Base-by-base conservation (phyloP, 2,113 vertebrate genomes). In the Triplophysa siluroides region DNA sequence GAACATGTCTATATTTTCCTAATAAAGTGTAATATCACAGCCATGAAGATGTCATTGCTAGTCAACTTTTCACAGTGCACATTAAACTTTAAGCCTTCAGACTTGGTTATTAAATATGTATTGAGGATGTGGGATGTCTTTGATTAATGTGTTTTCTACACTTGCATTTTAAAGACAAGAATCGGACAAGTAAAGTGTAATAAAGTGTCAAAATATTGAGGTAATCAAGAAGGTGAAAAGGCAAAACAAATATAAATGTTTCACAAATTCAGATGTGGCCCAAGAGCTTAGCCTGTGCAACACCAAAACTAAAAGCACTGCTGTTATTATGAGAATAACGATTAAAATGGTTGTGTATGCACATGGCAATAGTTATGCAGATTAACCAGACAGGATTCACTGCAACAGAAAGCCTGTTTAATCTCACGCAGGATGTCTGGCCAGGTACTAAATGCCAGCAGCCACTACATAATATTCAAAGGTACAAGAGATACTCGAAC, bases 121-220 rank as follows among this genome's bases (percentile, higher is more conserved):
- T 43, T 54, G 24, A 26, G 43, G 50, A 16, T 85, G 86, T 84
- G 82, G 73, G 87, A 90, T 86, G 82, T 91, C 64, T 26, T 82
- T 91, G 89, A 92, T 92, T 88, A 91, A 91, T 90, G 88, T 80
- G 82, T 85, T 85, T 86, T 79, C 74, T 78, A 38, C 11, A 23
- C 33, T 23, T 66, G 29, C 19, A 38, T 66, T 65, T 61, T 62
- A 54, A 47, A 62, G 45, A 41, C 82, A 77, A 76, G 88, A 85
- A 80, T 73, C 82, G 58, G 73, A 83, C 86, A 82, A 85, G 86
- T 84, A 82, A 82, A 83, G 74, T 68, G 77, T 84, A 79, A 80
- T 76, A 78, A 85, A 47, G 73, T 82, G 24, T 74, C 60, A 61
- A 80, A 54, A 66, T 61, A 56, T 33, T 38, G 19, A 45, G 29